Conservation (phyloP, 2,888 invertebrate genomes). For the Aphodius granarius region DNA sequence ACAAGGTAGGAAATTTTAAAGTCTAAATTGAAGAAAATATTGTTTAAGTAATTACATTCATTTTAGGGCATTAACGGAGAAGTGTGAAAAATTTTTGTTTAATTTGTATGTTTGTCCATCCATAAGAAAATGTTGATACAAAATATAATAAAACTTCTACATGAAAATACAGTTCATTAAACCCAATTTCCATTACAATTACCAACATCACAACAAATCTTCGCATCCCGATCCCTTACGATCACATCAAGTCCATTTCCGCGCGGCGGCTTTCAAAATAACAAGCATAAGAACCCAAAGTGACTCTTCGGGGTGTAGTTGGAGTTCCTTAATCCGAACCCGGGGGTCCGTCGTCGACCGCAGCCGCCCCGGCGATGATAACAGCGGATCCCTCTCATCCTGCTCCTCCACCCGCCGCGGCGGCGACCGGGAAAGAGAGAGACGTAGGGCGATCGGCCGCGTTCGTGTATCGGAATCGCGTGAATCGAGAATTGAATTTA, state of each 20-base stretch:
- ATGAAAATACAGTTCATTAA: not conserved
- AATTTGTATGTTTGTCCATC: no score
- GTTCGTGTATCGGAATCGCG: constrained; percentile 27
- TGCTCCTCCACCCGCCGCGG: constrained; percentile 17
- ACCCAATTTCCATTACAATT: not conserved
- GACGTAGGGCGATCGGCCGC: constrained; percentile 4
- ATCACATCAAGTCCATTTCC: not conserved
- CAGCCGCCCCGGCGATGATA: constrained; percentile 20
- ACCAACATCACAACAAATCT: not conserved
- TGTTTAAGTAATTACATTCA: no score
- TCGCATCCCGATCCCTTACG: not conserved
- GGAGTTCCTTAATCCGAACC: not conserved
- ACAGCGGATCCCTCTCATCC: constrained; percentile 31
- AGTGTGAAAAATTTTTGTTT: no score
- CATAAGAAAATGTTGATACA: no score
- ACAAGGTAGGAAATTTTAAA: no score
- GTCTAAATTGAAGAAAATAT: no score
- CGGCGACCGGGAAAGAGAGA: constrained; percentile 4
- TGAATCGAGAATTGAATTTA: constrained; percentile 41
- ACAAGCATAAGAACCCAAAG: not conserved
- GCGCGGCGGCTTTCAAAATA: not conserved
- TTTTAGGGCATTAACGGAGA: no score
- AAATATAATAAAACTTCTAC: no score
- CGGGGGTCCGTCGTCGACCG: constrained; percentile 3
- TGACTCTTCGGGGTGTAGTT: not conserved